A percentile compares a stretch with the other conserved stretches of the same genome.
phyloP scores from a whole-genome alignment of 2,888 invertebrate genomes.

The Leptinotarsa peninsularis region DNA sequence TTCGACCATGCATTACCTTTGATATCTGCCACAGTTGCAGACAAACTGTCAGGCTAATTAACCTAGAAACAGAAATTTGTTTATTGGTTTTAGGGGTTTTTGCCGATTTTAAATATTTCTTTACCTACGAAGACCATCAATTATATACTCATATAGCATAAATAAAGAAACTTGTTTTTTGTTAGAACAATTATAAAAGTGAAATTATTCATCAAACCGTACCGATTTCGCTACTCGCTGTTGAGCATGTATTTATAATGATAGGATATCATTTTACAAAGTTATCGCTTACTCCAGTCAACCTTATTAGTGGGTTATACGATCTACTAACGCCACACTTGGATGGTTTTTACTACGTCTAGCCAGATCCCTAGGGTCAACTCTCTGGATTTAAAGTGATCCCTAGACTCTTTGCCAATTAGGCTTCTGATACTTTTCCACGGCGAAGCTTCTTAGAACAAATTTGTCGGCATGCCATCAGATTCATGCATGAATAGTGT shows the following conservation, averaged over 20 bases:
- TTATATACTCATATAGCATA: no score
- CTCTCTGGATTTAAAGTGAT: slow-evolving; percentile 56
- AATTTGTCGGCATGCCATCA: slow-evolving; percentile 19
- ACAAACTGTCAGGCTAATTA: no score
- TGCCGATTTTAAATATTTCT: no score
- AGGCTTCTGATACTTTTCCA: slow-evolving; percentile 42
- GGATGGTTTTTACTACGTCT: slow-evolving; percentile 56
- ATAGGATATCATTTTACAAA: slow-evolving; percentile 54
- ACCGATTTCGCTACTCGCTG: slow-evolving; percentile 36
- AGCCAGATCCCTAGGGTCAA: slow-evolving; percentile 48
- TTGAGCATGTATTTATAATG: slow-evolving; percentile 47
- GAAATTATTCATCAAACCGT: background rate
- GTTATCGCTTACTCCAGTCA: slow-evolving; percentile 51
- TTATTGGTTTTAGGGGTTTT: no score
- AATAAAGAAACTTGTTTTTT: no score
- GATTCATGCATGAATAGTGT: slow-evolving; percentile 11
- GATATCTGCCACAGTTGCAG: no score
- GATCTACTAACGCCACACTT: slow-evolving; percentile 54
- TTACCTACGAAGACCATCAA: no score
- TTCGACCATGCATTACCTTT: no score
- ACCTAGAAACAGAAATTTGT: no score
- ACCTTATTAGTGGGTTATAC: slow-evolving; percentile 56
- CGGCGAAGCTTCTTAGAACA: slow-evolving; percentile 16
- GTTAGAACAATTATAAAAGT: no score
- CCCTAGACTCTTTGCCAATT: slow-evolving; percentile 56